Conservation (phyloP, 2,113 vertebrate genomes). For the Empidonax alnorum region DNA sequence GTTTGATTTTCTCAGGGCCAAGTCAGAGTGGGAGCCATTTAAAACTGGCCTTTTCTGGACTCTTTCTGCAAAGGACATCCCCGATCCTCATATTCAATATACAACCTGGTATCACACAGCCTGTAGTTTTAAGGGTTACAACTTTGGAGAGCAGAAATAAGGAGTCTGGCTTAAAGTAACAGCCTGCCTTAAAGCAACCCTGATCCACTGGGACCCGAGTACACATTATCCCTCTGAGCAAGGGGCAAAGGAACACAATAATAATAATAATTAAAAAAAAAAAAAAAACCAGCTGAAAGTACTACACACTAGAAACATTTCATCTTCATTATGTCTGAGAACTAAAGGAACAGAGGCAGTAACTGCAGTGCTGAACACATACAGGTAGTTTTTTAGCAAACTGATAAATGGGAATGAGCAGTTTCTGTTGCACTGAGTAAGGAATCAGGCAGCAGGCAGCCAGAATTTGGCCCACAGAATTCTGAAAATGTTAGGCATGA, state of each 20-base stretch:
- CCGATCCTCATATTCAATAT: neutral
- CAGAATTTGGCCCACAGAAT: neutral
- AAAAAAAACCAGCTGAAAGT: neutral
- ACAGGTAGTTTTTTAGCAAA: neutral
- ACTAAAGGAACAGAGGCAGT: neutral
- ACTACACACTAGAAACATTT: neutral
- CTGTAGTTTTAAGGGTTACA: neutral
- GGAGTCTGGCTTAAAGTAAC: neutral
- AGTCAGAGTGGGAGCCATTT: neutral
- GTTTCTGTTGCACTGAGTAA: neutral
- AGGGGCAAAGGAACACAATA: neutral
- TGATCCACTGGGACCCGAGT: fast-evolving
- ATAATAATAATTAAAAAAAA: neutral
- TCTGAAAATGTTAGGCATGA: neutral
- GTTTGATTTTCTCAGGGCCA: neutral
- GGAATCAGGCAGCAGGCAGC: neutral
- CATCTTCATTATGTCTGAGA: neutral
- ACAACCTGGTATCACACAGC: neutral
- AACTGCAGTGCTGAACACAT: neutral
- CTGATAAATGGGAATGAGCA: neutral
- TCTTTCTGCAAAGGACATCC: neutral
- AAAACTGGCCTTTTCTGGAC: neutral
- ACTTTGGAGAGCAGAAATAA: neutral
- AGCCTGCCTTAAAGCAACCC: neutral
- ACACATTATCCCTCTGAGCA: neutral